Base-by-base conservation (phyloP, 2,888 invertebrate species). In the Cepaea hortensis region DNA sequence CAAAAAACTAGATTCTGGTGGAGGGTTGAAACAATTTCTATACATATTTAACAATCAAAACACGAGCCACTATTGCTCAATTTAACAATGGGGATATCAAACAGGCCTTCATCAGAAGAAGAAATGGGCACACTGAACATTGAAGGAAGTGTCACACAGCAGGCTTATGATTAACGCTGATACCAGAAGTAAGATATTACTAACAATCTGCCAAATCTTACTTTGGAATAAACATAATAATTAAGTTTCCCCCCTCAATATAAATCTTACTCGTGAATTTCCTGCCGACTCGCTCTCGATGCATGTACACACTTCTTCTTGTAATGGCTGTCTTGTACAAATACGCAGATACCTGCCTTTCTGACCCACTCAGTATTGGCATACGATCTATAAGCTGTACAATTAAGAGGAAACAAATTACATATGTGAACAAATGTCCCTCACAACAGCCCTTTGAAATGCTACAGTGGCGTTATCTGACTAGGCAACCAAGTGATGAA, bases 311-410 rank as follows among this genome's bases (percentile, higher is more conserved):
- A 75, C 76, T 75, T 46, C 86, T 72, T 68, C 86, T 86, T 23
- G 86, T 86, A 65, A 65, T 18, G 35, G 81, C 86, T 46, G 81
- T 86, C 81, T 86, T 86, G 81, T 86, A 65, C 68, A 86, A 76
- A 82, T 86, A 86, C 13, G 65, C 62, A 61, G 86, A 73, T 68
- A 75, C 86, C 61, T 73, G 72, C 20, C 23, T 76, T 81, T 65
- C 70, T 65, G 68, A 35, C 5, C 55, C 62, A n/a, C 75, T 35
- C 61, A 86, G 70, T 18, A 81, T 35, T 23, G 86, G 86, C 86
- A 86, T 86, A 61, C 86, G 87, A 50, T 48, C 48, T 72, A 87
- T 65, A n/a, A 87, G 73, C 87, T 87, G 86, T 61, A 9, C 70
- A 80, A 55, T 23, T 15, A 70, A 70, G 20, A n/a, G 62, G 80